Conservation (phyloP, 35 echinoderm and acorn worm species). For the Apostichopus californicus region DNA sequence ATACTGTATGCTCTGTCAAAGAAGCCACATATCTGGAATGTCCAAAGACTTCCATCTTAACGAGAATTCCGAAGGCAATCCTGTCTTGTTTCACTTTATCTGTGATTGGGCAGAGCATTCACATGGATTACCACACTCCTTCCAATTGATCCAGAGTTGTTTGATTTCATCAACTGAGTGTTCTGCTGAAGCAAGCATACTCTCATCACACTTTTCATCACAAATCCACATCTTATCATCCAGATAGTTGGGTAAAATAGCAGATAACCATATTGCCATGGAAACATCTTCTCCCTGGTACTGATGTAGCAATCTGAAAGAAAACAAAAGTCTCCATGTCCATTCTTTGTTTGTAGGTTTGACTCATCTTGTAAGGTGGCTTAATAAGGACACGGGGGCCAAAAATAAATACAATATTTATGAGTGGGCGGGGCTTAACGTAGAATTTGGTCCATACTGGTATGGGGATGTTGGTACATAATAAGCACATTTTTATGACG, state of each 20-base stretch:
- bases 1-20: too few species aligned
- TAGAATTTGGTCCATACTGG: too few species aligned
- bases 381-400: too few species aligned
- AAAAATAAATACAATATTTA: too few species aligned
- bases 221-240: constrained; percentile 79
- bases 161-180: constrained; percentile 67
- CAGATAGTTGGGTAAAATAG: constrained; percentile 76
- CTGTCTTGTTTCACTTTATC: too few species aligned
- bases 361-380: not conserved
- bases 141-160: constrained; percentile 70
- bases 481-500: too few species aligned
- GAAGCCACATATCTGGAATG: too few species aligned
- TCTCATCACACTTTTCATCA: constrained; percentile 63
- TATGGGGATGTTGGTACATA: too few species aligned
- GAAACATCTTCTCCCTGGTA: constrained; percentile 98
- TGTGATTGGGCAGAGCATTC: constrained; percentile 9
- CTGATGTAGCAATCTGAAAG: constrained; percentile 58
- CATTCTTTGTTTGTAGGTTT: too few species aligned
- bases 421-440: too few species aligned
- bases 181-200: constrained; percentile 83
- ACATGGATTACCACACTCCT: constrained; percentile 78
- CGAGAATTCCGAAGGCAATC: too few species aligned
- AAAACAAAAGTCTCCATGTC: not conserved
- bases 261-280: constrained; percentile 86
- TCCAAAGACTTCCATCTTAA: too few species aligned